Percentiles rank a stretch among this genome's conserved stretches.
phyloP scores from a whole-genome alignment of 1,140 invertebrate species.

The Leptinotarsa lineolata region DNA sequence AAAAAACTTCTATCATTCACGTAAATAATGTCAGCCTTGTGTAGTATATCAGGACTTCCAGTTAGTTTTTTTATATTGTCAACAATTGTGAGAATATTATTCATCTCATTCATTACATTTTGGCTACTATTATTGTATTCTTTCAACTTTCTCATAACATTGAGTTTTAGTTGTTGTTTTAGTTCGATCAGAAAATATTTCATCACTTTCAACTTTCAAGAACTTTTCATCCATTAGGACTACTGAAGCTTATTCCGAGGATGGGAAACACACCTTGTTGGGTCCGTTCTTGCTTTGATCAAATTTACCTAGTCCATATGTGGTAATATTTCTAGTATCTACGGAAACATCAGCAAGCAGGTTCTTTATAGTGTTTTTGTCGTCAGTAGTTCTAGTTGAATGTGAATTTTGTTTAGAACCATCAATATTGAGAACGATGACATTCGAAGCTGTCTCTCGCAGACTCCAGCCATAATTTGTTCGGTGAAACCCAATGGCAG shows the following conservation, averaged over 20 bases:
- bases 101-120: not conserved
- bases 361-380: not conserved
- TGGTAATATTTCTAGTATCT: too few species aligned
- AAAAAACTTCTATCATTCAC: conserved; percentile 10
- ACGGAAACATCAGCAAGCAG: too few species aligned
- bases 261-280: too few species aligned
- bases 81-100: conserved; percentile 11
- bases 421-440: not conserved
- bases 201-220: not conserved
- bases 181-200: conserved; percentile 12
- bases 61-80: not conserved
- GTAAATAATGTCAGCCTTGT: not conserved
- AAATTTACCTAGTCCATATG: conserved; percentile 12
- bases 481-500: not conserved
- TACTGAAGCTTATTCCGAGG: not conserved
- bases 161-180: not conserved
- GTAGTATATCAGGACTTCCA: not conserved
- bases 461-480: not conserved
- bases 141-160: not conserved
- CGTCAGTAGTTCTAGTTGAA: not conserved
- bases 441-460: not conserved
- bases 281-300: not conserved
- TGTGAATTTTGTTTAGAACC: not conserved
- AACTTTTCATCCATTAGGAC: not conserved
- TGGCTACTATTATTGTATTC: not conserved